phyloP scores from a whole-genome alignment of 2,797 vertebrate genomes.

The Micromesistius poutassou region DNA sequence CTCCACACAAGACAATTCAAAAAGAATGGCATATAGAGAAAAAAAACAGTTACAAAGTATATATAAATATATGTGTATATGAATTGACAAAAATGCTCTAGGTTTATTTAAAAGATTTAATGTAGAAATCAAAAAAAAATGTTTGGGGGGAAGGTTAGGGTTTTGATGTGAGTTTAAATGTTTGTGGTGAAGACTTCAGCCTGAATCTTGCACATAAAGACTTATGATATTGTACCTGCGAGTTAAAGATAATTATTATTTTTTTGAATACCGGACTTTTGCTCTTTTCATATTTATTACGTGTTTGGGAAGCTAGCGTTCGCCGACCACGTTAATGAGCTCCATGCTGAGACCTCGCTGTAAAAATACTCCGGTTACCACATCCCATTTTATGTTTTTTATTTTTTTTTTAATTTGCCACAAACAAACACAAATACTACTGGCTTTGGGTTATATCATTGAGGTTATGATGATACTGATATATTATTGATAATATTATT shows the following conservation, averaged over 20 bases:
- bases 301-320: slow-evolving; percentile 50
- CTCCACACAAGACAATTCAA: slow-evolving; percentile 38
- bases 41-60: slow-evolving; percentile 55
- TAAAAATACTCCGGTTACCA: slow-evolving; percentile 53
- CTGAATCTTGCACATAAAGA: slow-evolving; percentile 79
- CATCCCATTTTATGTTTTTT: slow-evolving; percentile 26
- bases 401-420: slow-evolving; percentile 55
- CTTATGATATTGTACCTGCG: slow-evolving; percentile 78
- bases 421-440: slow-evolving; percentile 74
- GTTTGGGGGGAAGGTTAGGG: slow-evolving; percentile 49
- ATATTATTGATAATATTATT: slow-evolving; percentile 71
- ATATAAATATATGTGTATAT: slow-evolving; percentile 78
- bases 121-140: slow-evolving; percentile 59
- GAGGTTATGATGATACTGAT: slow-evolving; percentile 66
- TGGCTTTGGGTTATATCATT: slow-evolving; percentile 74
- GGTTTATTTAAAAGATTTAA: slow-evolving; percentile 76
- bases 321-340: slow-evolving; percentile 32
- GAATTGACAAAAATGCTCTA: slow-evolving; percentile 71
- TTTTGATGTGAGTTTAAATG: slow-evolving; percentile 66
- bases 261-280: slow-evolving; percentile 73
- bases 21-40: slow-evolving; percentile 65
- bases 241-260: slow-evolving; percentile 72
- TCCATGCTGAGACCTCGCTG: slow-evolving; percentile 48
- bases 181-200: slow-evolving; percentile 77
- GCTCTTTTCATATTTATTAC: slow-evolving; percentile 80